Percentiles rank a stretch among this genome's conserved stretches.
Evolutionary conservation across 2,888 invertebrate species (phyloP).

Genomic region (Panopea generosa): DNA sequence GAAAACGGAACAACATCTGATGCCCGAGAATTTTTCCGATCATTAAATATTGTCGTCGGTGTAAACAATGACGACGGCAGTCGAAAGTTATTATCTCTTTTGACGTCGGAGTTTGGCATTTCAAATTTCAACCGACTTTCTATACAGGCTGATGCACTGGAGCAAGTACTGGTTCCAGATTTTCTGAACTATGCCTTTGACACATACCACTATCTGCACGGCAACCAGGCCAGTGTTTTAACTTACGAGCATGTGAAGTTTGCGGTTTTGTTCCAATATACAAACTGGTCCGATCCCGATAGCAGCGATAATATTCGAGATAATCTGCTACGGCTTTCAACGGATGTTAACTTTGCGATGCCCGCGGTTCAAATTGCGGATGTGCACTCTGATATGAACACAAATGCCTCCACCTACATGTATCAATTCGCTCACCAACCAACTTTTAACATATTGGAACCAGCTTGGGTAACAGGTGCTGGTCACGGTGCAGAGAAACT

Average conservation of each 20-base stretch:
- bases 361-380: slow-evolving; percentile 39
- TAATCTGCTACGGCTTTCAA: slow-evolving; percentile 37
- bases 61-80: slow-evolving; percentile 41
- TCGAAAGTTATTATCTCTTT: slow-evolving; percentile 10
- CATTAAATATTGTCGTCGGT: slow-evolving; percentile 47
- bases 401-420: slow-evolving; percentile 46
- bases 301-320: slow-evolving; percentile 22
- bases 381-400: slow-evolving; percentile 27
- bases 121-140: slow-evolving; percentile 1
- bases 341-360: slow-evolving; percentile 46
- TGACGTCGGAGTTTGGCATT: slow-evolving; percentile 22
- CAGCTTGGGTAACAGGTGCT: slow-evolving; percentile 39
- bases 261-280: slow-evolving; percentile 41
- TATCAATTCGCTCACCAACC: slow-evolving; percentile 45
- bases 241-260: slow-evolving; percentile 23
- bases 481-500: slow-evolving; percentile 41
- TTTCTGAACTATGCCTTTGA: slow-evolving; percentile 44
- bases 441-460: slow-evolving; percentile 12
- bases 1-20: slow-evolving; percentile 17
- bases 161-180: slow-evolving; percentile 36
- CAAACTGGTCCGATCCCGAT: slow-evolving; percentile 60
- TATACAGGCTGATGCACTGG: slow-evolving; percentile 27
- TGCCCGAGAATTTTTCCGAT: slow-evolving; percentile 44
- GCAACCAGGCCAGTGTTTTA: slow-evolving; percentile 11
- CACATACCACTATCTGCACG: slow-evolving; percentile 21